A percentile compares a stretch with the other conserved stretches of the same genome.
These are phyloP conservation scores for Eubucco bourcierii DNA, from an alignment of 2,113 vertebrate genomes.

Conservation along the genomic window DNA sequence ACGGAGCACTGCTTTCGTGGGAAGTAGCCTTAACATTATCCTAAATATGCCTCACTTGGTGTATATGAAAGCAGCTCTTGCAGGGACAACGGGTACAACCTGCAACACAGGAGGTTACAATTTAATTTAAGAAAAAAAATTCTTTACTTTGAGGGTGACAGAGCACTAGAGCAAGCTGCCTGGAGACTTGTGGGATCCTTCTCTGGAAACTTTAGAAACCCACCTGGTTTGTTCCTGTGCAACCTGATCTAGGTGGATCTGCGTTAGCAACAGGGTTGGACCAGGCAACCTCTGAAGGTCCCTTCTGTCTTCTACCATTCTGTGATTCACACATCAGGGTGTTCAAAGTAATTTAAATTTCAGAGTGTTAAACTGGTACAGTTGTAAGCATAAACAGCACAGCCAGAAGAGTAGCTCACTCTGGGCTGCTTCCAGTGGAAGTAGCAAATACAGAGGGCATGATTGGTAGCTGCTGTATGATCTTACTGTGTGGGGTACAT, in stretches of 20 bases:
- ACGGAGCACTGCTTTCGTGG: background rate
- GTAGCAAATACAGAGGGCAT: rapidly evolving
- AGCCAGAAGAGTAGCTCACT: background rate
- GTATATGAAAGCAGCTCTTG: background rate
- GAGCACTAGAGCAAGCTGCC: no score
- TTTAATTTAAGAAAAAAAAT: no score
- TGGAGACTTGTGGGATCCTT: no score
- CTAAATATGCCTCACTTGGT: background rate
- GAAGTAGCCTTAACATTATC: background rate
- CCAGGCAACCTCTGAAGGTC: no score
- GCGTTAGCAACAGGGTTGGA: no score
- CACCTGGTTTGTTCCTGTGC: no score
- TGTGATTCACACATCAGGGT: rapidly evolving
- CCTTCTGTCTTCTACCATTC: no score
- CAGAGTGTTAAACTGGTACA: background rate
- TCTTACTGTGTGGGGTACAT: background rate
- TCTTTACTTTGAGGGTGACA: no score
- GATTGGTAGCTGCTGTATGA: rapidly evolving
- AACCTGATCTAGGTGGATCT: no score
- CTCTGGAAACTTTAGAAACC: no score
- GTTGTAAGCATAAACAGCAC: background rate
- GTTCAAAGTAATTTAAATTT: background rate
- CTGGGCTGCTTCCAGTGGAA: background rate
- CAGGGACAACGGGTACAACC: no score
- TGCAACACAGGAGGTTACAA: no score